A percentile compares a stretch with the other conserved stretches of the same genome.
Evolutionary conservation across 2,888 invertebrate species (phyloP).

Genomic region (Eurytoma adleriae): DNA sequence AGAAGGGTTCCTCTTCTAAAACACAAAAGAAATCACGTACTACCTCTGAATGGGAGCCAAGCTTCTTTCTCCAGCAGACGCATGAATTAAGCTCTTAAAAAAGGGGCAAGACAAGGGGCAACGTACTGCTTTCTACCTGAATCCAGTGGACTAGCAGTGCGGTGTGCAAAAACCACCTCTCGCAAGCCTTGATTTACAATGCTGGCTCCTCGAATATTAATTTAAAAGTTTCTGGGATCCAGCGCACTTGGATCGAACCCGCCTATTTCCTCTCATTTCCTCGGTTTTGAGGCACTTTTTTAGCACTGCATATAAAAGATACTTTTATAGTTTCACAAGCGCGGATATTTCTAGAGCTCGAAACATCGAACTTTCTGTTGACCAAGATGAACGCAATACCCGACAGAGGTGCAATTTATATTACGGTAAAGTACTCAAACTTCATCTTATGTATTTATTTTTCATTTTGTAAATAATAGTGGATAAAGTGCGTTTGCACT

Average conservation of each 20-base stretch:
- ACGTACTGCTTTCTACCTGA: neutral
- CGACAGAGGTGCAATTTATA: too few relatives aligned
- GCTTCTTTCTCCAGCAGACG: constrained; percentile 30
- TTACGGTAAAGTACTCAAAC: too few relatives aligned
- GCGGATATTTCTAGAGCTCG: too few relatives aligned
- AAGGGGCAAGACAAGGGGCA: neutral
- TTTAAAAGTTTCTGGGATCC: constrained; percentile 66
- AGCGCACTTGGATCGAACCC: neutral
- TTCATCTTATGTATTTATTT: too few relatives aligned
- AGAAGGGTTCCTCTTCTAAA: neutral
- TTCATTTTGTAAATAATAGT: too few relatives aligned
- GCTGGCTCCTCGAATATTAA: constrained; percentile 70
- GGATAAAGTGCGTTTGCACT: too few relatives aligned
- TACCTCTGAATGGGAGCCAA: neutral
- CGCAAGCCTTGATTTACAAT: constrained; percentile 67
- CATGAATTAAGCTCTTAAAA: constrained; percentile 36
- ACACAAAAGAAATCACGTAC: neutral
- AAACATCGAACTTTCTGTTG: too few relatives aligned
- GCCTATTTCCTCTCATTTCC: neutral
- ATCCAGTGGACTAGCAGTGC: neutral
- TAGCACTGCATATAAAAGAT: too few relatives aligned
- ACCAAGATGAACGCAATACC: too few relatives aligned
- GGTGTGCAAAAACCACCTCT: neutral
- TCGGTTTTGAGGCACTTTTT: neutral
- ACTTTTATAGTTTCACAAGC: too few relatives aligned